phyloP scores from a whole-genome alignment of 2,888 invertebrate species.

The Hypomecis atomaria region DNA sequence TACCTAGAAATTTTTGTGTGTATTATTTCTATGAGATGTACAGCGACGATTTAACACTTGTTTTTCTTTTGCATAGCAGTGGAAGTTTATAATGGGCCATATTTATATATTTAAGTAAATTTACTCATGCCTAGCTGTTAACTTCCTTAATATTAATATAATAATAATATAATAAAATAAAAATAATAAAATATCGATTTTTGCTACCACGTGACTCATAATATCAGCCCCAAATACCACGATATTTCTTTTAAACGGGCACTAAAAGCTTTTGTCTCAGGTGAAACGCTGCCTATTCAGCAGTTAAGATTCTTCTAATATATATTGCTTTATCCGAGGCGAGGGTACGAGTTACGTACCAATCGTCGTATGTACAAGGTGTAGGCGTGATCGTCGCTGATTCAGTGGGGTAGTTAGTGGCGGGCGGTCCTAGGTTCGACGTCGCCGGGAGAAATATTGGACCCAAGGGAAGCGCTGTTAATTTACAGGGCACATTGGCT shows the following conservation, averaged over 20 bases:
- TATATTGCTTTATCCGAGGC: slow-evolving; percentile 76
- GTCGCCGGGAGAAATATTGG: slow-evolving; percentile 81
- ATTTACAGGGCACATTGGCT: slow-evolving; percentile 78
- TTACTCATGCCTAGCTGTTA: too few species aligned
- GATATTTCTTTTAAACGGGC: slow-evolving; percentile 25
- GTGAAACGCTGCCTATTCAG: slow-evolving; percentile 65
- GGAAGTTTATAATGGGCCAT: too few species aligned
- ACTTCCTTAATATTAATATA: too few species aligned
- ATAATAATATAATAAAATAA: too few species aligned
- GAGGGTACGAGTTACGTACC: slow-evolving; percentile 75
- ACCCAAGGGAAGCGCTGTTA: slow-evolving; percentile 79
- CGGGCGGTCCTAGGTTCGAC: slow-evolving; percentile 81
- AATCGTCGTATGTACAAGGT: slow-evolving; percentile 82
- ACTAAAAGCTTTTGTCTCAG: slow-evolving; percentile 50
- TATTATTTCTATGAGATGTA: too few species aligned
- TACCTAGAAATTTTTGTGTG: too few species aligned
- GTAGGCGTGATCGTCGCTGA: slow-evolving; percentile 84
- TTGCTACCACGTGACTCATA: too few species aligned
- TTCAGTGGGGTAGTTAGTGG: slow-evolving; percentile 83
- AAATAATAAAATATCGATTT: too few species aligned
- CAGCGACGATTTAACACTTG: too few species aligned
- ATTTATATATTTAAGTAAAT: too few species aligned
- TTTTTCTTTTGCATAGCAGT: too few species aligned
- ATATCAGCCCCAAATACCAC: background rate
- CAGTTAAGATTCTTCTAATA: slow-evolving; percentile 67